Base-by-base conservation (phyloP, 2,113 vertebrate species). In the Galemys pyrenaicus region DNA sequence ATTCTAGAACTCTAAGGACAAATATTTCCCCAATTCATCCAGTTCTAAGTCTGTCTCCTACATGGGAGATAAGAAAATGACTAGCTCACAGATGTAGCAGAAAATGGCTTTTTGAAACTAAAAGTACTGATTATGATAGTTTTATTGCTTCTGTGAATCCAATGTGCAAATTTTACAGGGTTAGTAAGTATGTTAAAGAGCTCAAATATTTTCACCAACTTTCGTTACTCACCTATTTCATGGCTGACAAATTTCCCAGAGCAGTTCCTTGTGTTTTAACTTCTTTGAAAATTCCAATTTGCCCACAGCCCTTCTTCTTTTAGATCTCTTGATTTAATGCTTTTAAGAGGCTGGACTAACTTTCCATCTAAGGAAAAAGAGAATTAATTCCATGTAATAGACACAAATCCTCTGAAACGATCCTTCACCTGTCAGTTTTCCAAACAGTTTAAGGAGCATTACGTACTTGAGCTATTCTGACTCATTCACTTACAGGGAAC, bases 331-430 rank as follows among this genome's bases (percentile, higher is more conserved):
- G 9, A 71, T 80, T 44, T 83, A 73, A 37, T n/a, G 20, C 41
- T 82, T 86, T 44, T 24, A 56, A 91, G 51, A 73, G 39, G 30
- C 6, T 49, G 9, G 35, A 64, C 78, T 88, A 79, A 79, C 10
- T 28, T 90, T 85, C 64, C 60, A 88, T 65, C 51, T n/a, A 77
- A 37, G 85, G 41, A 94, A n/a, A 89, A 80, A 87, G 77, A 87
- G 28, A 84, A 91, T 70, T 65, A 35, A 86, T 96, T 90, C 24
- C 20, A 56, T 20, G 15, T 32, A 67, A 28, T 77, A 68, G 81
- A 75, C 46, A 46, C 56, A 71, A 84, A 87, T 81, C 68, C 51
- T 95, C 78, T 35, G 62, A 30, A 85, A 82, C 6, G 46, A 86
- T 73, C 22, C n/a, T 93, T 95, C 67, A 60, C 44, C 67, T 39